Evolutionary conservation across 2,888 invertebrate species (phyloP), one percentile per base, ranked within the genome.

Genomic region (Argyresthia albistria): DNA sequence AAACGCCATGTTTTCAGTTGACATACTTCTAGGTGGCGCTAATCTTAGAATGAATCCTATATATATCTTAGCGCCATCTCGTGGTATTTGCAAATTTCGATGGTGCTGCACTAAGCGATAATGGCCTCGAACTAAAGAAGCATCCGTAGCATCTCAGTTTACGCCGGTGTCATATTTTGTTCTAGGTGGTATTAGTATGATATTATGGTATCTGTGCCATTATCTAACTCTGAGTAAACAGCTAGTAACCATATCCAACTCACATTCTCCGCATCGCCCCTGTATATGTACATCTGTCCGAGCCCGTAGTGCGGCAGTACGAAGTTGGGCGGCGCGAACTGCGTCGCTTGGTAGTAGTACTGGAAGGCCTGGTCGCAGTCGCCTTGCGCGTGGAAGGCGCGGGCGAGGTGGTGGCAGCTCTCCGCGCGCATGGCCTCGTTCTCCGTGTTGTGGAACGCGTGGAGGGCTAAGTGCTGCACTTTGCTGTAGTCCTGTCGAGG

Each of bases 401-500:
- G 88, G 0, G 99, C 99, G 55, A 99, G 82, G 69, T 99, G 99
- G 73, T 98, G 99, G 73, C 98, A 99, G 71, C 98, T 98, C 80
- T 99, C 99, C 0, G 99, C 98, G 42, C 98, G 89, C 97, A 99
- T 99, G 0, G 97, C 96, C 81, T 99, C 99, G 75, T 99, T 99
- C 79, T 99, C 99, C 0, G 99, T 98, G 70, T 98, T 97, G 76
- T 98, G 98, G 76, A 99, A 98, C 0, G 99, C 99, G 70, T 99
- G 98, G 10, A 98, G 84, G 0, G 99, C 99, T 55, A 99, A 86
- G 78, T 98, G 97, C 69, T 98, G 97, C 0, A 98, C 98, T 88
- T 98, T 98, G 64, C 92, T 93, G 70, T 97, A 97, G 78, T 99
- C 98, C 91, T 93, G 69, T 10, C 8, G 10, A n/a, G 39, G 39